phyloP scores from a whole-genome alignment of 2,888 invertebrate genomes.

The Parascotia fuliginaria region DNA sequence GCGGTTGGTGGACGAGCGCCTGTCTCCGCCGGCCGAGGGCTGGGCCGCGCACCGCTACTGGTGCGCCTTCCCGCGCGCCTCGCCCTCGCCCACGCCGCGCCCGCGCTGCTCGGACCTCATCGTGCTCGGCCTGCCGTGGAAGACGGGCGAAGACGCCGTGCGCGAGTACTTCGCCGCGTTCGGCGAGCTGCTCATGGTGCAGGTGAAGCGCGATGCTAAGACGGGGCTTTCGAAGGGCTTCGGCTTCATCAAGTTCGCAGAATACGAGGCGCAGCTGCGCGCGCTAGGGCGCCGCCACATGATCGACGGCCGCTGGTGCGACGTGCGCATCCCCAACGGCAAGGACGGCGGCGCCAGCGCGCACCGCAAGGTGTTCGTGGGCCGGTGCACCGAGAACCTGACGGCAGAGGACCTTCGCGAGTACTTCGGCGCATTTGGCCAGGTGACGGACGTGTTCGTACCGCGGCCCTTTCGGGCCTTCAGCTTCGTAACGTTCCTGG shows the following conservation, averaged over 20 bases:
- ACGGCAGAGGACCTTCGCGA: slow-evolving; percentile 91
- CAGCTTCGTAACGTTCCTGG: slow-evolving; percentile 93
- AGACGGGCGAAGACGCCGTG: slow-evolving; percentile 90
- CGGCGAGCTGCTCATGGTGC: slow-evolving; percentile 87
- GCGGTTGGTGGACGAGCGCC: slow-evolving; percentile 94
- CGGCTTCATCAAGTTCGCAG: slow-evolving; percentile 89
- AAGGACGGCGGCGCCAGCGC: slow-evolving; percentile 88
- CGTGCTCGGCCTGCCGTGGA: slow-evolving; percentile 92
- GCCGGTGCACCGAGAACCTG: slow-evolving; percentile 92
- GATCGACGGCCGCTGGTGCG: slow-evolving; percentile 90
- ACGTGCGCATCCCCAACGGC: slow-evolving; percentile 89
- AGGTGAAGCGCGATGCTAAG: slow-evolving; percentile 86
- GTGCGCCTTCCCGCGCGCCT: slow-evolving; percentile 93
- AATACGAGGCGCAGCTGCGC: slow-evolving; percentile 87
- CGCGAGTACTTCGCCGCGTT: slow-evolving; percentile 89
- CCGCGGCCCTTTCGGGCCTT: slow-evolving; percentile 94
- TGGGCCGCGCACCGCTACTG: slow-evolving; percentile 92
- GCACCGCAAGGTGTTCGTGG: slow-evolving; percentile 93
- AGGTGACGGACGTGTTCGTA: slow-evolving; percentile 94
- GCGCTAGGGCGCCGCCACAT: slow-evolving; percentile 88
- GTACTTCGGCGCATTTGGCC: slow-evolving; percentile 92
- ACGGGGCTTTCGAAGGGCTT: slow-evolving; percentile 90
- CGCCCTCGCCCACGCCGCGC: slow-evolving; percentile 85
- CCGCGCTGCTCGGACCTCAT: slow-evolving; percentile 90
- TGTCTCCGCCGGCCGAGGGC: slow-evolving; percentile 95